Conservation (phyloP, 35 echinoderm and acorn worm species). For the Diadema setosum region DNA sequence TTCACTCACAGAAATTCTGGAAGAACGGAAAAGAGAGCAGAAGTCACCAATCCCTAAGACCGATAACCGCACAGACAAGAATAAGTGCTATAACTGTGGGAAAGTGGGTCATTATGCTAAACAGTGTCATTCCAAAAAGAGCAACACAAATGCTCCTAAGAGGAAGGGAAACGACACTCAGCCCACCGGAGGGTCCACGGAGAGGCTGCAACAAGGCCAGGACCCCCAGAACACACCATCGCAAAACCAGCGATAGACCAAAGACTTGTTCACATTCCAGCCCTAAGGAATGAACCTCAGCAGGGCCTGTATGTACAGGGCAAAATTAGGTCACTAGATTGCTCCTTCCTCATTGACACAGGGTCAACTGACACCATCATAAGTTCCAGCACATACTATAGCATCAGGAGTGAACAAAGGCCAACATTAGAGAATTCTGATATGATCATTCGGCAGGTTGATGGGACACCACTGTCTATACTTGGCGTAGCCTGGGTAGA, state of each 20-base stretch:
- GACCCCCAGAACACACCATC: too few relatives aligned
- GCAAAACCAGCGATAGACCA: not conserved
- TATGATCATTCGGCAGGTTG: not conserved
- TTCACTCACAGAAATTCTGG: not conserved
- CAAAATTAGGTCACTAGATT: not conserved
- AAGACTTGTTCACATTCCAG: not conserved
- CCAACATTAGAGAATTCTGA: not conserved
- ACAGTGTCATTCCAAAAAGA: not conserved
- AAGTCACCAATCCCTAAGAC: not conserved
- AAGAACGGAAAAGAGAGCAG: too few relatives aligned
- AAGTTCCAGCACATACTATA: not conserved
- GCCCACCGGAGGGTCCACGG: slow-evolving; percentile 6
- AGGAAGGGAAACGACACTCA: slow-evolving; percentile 18
- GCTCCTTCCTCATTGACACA: not conserved
- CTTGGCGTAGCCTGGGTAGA: not conserved
- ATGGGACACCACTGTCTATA: not conserved
- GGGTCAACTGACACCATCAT: slow-evolving; percentile 15
- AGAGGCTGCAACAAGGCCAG: not conserved
- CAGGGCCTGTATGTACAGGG: slow-evolving; percentile 11
- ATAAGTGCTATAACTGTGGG: not conserved
- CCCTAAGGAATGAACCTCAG: not conserved
- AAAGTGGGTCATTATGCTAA: not conserved
- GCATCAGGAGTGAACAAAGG: not conserved
- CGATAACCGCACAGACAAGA: not conserved
- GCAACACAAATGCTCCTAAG: too few relatives aligned